Conservation (phyloP, 2,113 vertebrate genomes). For the Isichthys henryi region DNA sequence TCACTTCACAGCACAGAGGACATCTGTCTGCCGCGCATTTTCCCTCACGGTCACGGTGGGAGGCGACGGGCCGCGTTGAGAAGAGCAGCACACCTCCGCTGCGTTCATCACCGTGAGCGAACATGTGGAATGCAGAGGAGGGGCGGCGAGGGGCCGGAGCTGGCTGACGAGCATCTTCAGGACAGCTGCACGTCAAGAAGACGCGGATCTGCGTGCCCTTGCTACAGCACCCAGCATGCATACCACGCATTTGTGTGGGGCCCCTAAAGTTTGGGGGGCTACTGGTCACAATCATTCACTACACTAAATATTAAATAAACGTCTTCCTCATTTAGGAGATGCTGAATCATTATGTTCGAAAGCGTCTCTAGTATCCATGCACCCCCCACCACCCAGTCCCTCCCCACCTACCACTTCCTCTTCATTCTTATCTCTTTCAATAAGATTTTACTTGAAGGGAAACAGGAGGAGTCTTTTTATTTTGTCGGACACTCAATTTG, state of each 20-base stretch:
- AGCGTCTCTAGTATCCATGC: neutral
- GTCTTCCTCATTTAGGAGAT: neutral
- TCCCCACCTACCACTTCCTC: neutral
- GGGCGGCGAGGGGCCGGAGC: neutral
- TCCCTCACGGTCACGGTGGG: neutral
- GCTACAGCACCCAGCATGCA: neutral
- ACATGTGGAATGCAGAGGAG: neutral
- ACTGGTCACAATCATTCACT: neutral
- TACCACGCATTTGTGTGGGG: neutral
- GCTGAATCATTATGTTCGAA: too few relatives aligned
- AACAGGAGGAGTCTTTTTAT: constrained; percentile 10
- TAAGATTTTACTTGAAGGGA: constrained; percentile 16
- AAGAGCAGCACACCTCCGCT: too few relatives aligned
- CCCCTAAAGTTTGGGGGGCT: neutral
- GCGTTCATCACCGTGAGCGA: neutral
- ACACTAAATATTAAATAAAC: neutral
- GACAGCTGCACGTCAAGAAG: neutral
- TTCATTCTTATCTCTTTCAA: constrained; percentile 15
- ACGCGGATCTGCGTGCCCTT: neutral
- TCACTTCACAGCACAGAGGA: neutral
- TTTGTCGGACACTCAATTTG: neutral
- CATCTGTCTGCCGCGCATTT: neutral
- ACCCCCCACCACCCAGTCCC: neutral
- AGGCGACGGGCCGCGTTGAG: neutral
- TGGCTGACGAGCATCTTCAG: neutral